A percentile compares a stretch with the other conserved stretches of the same genome.
Conservation (phyloP, 2,888 invertebrate genomes). For the Drosophila macrospina region DNA sequence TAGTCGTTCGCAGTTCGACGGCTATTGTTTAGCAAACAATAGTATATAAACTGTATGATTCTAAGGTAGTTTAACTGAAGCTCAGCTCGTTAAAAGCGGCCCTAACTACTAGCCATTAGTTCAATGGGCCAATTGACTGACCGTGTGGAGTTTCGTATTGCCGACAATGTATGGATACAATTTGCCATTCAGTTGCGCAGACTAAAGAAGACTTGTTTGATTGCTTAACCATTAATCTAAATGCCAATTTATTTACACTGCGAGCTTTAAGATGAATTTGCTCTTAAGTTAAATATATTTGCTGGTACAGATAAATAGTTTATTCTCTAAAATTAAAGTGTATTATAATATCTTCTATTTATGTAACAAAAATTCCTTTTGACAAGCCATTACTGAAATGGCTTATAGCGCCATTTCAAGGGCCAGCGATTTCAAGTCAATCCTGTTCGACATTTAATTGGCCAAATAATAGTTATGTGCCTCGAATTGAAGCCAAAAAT, state of each 20-base stretch:
- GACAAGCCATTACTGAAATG: conserved; percentile 17
- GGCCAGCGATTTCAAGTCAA: not conserved
- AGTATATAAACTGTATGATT: conserved; percentile 28
- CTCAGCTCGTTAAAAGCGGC: conserved; percentile 38
- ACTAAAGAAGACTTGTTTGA: conserved; percentile 15
- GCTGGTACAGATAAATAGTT: no score
- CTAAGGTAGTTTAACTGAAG: conserved; percentile 45
- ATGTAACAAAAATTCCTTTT: not conserved
- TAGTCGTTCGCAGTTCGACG: conserved; percentile 35
- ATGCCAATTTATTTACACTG: conserved; percentile 3
- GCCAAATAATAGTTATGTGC: conserved; percentile 65
- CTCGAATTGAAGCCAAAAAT: conserved; percentile 32
- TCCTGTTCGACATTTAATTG: conserved; percentile 46
- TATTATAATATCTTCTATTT: no score
- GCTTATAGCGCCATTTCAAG: conserved; percentile 3
- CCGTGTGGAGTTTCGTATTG: not conserved
- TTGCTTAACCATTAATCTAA: conserved; percentile 22
- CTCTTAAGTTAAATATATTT: not conserved
- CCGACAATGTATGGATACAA: conserved; percentile 18
- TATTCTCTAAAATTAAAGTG: no score
- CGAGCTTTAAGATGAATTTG: not conserved
- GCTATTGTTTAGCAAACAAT: conserved; percentile 57
- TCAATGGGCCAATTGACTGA: conserved; percentile 35
- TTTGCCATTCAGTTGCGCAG: conserved; percentile 22
- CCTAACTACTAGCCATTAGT: conserved; percentile 49